Evolutionary conservation across 2,113 vertebrate species (phyloP), one percentile per base, ranked within the genome.

Genomic region (Pygathrix nemaeus): DNA sequence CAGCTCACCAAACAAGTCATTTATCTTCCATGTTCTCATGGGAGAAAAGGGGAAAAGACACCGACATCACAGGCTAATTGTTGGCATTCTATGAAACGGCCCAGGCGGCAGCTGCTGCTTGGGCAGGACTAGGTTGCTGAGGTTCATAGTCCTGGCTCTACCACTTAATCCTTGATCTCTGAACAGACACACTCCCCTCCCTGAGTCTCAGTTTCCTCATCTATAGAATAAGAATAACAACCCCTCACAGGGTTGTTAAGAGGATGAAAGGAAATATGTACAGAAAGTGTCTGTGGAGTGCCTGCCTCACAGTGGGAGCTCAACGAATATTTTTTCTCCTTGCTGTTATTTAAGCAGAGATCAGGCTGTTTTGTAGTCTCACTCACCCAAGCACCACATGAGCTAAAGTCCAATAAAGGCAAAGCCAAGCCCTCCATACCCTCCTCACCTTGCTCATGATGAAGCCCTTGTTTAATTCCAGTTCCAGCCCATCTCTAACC

Each of bases 271-370:
- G 45, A 81, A 40, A 82, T 10, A 7, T 4, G 78, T 32, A 32
- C 11, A 55, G 86, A 25, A 76, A 64, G n/a, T 40, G 21, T 52
- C 43, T 18, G 52, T 18, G 16, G 48, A 25, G 5, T 25, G 5
- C 12, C 52, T 40, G 59, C 35, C 57, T 59, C 35, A 2, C 30
- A 5, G 32, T 21, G 12, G 59, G 64, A 25, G 4, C 32, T 45
- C 32, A 4, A 0, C 8, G 32, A 11, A 3, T 4, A 43, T 16
- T 57, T 18, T 55, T 40, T 4, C 0, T 12, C 7, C 4, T 30
- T 21, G 55, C 13, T 40, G 0, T 78, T 27, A 18, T 14, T n/a
- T 32, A 61, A 68, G 61, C 38, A 70, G 83, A 72, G 57, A 35
- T 43, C n/a, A 16, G 48, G 66, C 66, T 25, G 18, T 48, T 61